A percentile compares a stretch with the other conserved stretches of the same genome.
Conservation (phyloP, 2,888 invertebrate species). For the Agrochola lota region DNA sequence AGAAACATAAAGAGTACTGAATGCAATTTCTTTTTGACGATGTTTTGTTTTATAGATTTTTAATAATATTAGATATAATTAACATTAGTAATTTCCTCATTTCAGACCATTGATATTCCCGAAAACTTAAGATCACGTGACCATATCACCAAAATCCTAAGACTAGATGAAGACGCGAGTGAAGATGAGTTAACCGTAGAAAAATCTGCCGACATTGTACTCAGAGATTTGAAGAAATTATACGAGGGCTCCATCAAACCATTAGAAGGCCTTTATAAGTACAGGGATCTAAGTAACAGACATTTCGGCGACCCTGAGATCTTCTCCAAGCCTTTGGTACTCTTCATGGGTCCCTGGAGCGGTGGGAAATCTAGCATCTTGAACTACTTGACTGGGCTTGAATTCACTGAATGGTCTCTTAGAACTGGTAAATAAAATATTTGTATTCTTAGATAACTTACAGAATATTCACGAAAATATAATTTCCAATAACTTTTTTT, state of each 20-base stretch:
- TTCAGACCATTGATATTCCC: slow-evolving; percentile 93
- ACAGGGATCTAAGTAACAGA: slow-evolving; percentile 97
- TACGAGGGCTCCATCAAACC: slow-evolving; percentile 97
- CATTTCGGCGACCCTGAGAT: slow-evolving; percentile 98
- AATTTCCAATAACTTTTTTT: background rate
- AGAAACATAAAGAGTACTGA: background rate
- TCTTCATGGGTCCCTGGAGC: slow-evolving; percentile 99
- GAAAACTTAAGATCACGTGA: slow-evolving; percentile 94
- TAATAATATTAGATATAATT: background rate
- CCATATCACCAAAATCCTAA: slow-evolving; percentile 95
- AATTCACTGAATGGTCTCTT: slow-evolving; percentile 95
- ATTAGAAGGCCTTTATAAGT: slow-evolving; percentile 97
- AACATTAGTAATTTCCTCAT: slow-evolving; percentile 43
- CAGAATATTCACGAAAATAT: background rate
- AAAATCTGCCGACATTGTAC: slow-evolving; percentile 94
- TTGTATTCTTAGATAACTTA: background rate
- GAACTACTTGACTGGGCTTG: slow-evolving; percentile 97
- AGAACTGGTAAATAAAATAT: slow-evolving; percentile 94
- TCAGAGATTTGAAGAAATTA: slow-evolving; percentile 95
- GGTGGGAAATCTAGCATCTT: slow-evolving; percentile 98
- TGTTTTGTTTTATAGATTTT: background rate
- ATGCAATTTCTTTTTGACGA: background rate
- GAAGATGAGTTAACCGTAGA: slow-evolving; percentile 93
- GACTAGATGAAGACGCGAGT: slow-evolving; percentile 94
- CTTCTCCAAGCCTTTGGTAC: slow-evolving; percentile 97